These are phyloP conservation scores for Agonopterix alstromeriana DNA, from an alignment of 2,888 invertebrate genomes.

Conservation along the genomic window DNA sequence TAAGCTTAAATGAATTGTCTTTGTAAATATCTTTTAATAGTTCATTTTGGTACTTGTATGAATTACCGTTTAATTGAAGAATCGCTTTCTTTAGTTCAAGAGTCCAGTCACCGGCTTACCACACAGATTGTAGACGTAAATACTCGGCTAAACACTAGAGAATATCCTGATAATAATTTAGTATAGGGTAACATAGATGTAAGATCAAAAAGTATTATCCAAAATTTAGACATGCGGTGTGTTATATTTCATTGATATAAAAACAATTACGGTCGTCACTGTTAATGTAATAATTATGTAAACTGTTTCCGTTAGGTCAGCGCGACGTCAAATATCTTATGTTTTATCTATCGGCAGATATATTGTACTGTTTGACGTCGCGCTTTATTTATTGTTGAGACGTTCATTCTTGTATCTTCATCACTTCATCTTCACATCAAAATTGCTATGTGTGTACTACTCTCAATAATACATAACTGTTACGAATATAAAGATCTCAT, in stretches of 20 bases:
- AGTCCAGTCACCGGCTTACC: slow-evolving; percentile 44
- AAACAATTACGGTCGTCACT: slow-evolving; percentile 40
- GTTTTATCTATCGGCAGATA: slow-evolving; percentile 3
- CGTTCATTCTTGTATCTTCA: background rate
- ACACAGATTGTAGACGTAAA: slow-evolving; percentile 43
- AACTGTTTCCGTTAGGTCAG: slow-evolving; percentile 20
- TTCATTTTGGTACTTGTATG: slow-evolving; percentile 38
- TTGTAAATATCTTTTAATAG: slow-evolving; percentile 57
- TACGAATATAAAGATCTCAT: slow-evolving; percentile 47
- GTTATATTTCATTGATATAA: slow-evolving; percentile 53
- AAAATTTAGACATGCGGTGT: slow-evolving; percentile 69
- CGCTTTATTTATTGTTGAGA: slow-evolving; percentile 22
- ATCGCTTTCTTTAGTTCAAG: slow-evolving; percentile 39
- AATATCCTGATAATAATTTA: slow-evolving; percentile 69
- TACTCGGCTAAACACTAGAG: slow-evolving; percentile 54
- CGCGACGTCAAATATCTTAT: slow-evolving; percentile 28
- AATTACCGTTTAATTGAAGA: slow-evolving; percentile 31
- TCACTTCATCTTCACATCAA: slow-evolving; percentile 1
- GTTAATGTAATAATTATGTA: slow-evolving; percentile 17
- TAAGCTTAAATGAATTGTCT: slow-evolving; percentile 55
- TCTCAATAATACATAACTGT: slow-evolving; percentile 1
- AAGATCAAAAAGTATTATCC: slow-evolving; percentile 73
- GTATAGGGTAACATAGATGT: slow-evolving; percentile 57
- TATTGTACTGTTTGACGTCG: slow-evolving; percentile 28
- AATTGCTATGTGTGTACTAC: background rate